Evolutionary conservation across 2,888 invertebrate species (phyloP), one percentile per base, ranked within the genome.

Genomic region (Xestia sexstrigata): DNA sequence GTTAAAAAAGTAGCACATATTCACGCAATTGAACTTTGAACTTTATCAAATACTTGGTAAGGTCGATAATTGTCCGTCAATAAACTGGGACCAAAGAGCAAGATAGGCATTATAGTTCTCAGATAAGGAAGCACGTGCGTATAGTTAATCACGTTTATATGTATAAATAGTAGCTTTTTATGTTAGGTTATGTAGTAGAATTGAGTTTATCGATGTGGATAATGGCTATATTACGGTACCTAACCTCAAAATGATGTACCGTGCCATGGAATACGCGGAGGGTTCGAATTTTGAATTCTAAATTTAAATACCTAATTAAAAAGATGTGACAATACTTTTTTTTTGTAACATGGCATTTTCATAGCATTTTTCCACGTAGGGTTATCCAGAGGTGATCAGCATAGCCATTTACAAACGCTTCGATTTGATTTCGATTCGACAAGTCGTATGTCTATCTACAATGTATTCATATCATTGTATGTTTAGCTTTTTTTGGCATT

Each of bases 91-190:
- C 45, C 58, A 70, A 74, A 75, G 58, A 83, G 74, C 67, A 68
- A 73, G 58, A 68, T 60, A 75, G 70, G 60, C 77, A 74, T 60
- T 69, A 70, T 68, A 17, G 42, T 20, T 49, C 2, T 3, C 20
- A 49, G 84, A 84, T 83, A 86, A 86, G 70, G 26, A 52, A 67
- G 76, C 84, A 84, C 84, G 86, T 84, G 82, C 58, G 74, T 72
- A 30, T 70, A 15, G 55, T 71, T 72, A 75, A 74, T 76, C 79
- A 84, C 79, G 83, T 83, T 86, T 45, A 49, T 68, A 9, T 42
- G 15, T 15, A 35, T 65, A 60, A 66, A 82, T 35, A 81, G 23
- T 35, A 74, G 6, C n/a, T 60, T 69, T n/a, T 66, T 70, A 74
- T 62, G 42, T 66, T 70, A 35, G 42, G 47, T 70, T 78, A 76